Percentiles rank a stretch among this genome's conserved stretches.
Evolutionary conservation across 2,888 invertebrate species (phyloP).

Genomic region (Acrobasis repandana): DNA sequence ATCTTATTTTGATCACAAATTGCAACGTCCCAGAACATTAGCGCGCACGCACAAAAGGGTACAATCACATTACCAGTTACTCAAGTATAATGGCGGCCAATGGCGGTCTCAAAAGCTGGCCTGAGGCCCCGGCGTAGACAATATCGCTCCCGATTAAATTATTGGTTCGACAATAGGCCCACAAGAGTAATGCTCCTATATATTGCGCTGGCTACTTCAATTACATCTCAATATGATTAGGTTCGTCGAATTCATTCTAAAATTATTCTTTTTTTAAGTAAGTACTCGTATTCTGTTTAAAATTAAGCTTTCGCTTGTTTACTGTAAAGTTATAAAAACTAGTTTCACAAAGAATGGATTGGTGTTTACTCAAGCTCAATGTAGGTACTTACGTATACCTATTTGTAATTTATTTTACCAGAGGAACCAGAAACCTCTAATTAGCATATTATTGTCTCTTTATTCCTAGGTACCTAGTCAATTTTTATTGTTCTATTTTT

Average conservation of each 20-base stretch:
- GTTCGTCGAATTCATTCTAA: not conserved
- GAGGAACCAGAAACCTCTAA: too few species aligned
- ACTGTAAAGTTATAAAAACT: too few species aligned
- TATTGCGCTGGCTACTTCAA: slow-evolving; percentile 63
- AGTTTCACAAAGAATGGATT: too few species aligned
- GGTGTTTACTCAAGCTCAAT: too few species aligned
- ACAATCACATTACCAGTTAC: slow-evolving; percentile 10
- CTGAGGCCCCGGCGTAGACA: slow-evolving; percentile 53
- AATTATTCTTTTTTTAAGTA: too few species aligned
- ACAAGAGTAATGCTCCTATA: slow-evolving; percentile 63
- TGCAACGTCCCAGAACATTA: not conserved
- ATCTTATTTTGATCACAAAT: slow-evolving; percentile 18
- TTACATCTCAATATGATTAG: slow-evolving; percentile 37
- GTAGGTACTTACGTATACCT: too few species aligned
- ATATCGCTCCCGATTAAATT: slow-evolving; percentile 72
- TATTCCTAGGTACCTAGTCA: too few species aligned
- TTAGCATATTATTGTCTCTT: too few species aligned
- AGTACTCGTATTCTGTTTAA: too few species aligned
- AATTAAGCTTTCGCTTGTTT: too few species aligned
- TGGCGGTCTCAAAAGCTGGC: slow-evolving; percentile 49
- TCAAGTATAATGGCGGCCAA: slow-evolving; percentile 27
- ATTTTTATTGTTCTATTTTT: too few species aligned
- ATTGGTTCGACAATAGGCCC: slow-evolving; percentile 74
- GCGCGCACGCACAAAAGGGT: slow-evolving; percentile 6
- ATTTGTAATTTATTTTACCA: too few species aligned